Conservation (phyloP, 1,140 invertebrate species). For the Solenopsis invicta region DNA sequence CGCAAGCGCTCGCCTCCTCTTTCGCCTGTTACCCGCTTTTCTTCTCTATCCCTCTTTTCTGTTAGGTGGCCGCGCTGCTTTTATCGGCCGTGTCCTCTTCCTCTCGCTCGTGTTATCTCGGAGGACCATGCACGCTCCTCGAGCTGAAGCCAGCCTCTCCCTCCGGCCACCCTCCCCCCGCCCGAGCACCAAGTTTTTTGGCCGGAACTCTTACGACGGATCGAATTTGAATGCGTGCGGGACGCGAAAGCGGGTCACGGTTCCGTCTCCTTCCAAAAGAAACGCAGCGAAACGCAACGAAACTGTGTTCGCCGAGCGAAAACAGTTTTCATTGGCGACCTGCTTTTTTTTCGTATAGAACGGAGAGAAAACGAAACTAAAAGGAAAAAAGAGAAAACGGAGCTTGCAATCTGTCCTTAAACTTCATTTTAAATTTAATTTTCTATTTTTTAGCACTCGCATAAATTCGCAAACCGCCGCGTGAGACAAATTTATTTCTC, state of each 20-base stretch:
- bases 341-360: background rate
- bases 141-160: constrained; percentile 21
- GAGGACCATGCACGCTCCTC: constrained; percentile 29
- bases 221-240: constrained; percentile 53
- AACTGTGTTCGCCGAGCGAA: background rate
- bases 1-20: constrained; percentile 6
- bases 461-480: background rate
- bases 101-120: constrained; percentile 3
- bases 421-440: constrained; percentile 38
- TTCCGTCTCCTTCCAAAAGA: background rate
- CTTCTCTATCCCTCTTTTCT: constrained; percentile 29
- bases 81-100: constrained; percentile 44
- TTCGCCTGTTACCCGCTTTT: constrained; percentile 12
- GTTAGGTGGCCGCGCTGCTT: constrained; percentile 9
- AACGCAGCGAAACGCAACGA: background rate
- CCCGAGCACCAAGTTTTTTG: constrained; percentile 14
- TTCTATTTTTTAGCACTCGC: background rate
- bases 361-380: background rate
- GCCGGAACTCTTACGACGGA: background rate
- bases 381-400: background rate
- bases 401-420: constrained; percentile 5
- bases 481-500: constrained; percentile 26
- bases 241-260: constrained; percentile 42
- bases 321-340: background rate
- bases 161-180: background rate